A percentile compares a stretch with the other conserved stretches of the same genome.
phyloP scores from a whole-genome alignment of 2,113 vertebrate genomes.

The Turdus rufiventris region DNA sequence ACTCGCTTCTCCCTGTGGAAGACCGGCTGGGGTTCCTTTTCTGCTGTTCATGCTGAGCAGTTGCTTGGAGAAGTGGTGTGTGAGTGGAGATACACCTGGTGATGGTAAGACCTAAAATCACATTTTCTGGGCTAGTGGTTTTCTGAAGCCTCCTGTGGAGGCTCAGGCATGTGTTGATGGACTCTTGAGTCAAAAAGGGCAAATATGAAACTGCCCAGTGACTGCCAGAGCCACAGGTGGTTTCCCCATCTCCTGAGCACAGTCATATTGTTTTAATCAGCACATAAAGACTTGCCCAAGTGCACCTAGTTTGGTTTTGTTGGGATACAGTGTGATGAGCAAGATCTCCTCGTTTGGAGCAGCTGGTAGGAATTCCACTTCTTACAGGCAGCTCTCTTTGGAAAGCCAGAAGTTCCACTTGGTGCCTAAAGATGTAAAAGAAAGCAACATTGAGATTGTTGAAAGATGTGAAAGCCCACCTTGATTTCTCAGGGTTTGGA shows the following conservation, averaged over 20 bases:
- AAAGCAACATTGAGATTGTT: background rate
- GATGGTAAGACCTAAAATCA: background rate
- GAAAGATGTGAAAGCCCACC: background rate
- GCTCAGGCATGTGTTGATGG: accelerated
- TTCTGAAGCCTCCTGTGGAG: background rate
- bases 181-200: background rate
- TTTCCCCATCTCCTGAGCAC: background rate
- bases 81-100: background rate
- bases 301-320: background rate
- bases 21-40: background rate
- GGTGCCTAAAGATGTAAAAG: background rate
- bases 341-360: background rate
- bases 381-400: background rate
- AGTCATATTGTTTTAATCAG: background rate
- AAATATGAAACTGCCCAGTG: background rate
- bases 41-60: background rate
- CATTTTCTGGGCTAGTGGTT: background rate
- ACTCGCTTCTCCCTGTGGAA: background rate
- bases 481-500: background rate
- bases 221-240: background rate
- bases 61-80: background rate
- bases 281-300: background rate
- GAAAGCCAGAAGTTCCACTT: background rate
- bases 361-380: background rate
- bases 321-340: background rate